Conservation (phyloP, 2,888 invertebrate species). For the Drosophila infuscata region DNA sequence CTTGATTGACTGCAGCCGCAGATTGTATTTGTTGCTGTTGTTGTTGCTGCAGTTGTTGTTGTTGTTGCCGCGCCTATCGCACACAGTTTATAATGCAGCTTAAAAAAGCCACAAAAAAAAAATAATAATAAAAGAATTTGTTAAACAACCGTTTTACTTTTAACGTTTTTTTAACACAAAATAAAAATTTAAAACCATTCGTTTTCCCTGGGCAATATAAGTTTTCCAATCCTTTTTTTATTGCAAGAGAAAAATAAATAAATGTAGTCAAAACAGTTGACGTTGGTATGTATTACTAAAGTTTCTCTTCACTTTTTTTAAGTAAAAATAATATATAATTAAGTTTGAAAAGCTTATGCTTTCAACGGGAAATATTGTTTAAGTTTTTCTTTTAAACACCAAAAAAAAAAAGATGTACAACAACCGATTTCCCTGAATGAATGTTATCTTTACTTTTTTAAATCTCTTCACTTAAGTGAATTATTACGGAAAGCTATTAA, state of each 20-base stretch:
- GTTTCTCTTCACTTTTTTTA: background rate
- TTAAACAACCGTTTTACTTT: constrained; percentile 4
- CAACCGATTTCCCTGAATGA: background rate
- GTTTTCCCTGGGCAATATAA: background rate
- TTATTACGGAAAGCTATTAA: background rate
- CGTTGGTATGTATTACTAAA: background rate
- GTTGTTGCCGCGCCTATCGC: constrained; percentile 43
- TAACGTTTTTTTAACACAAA: background rate
- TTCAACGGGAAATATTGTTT: background rate
- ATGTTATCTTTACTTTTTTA: background rate
- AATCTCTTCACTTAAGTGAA: background rate
- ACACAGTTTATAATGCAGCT: constrained; percentile 48
- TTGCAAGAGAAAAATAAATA: background rate
- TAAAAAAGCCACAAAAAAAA: constrained; percentile 17
- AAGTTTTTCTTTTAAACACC: background rate
- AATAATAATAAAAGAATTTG: constrained; percentile 13
- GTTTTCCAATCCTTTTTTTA: background rate
- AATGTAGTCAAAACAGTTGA: background rate
- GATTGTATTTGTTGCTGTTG: constrained; percentile 7
- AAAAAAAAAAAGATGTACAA: constrained; percentile 10
- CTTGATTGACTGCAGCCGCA: constrained; percentile 72
- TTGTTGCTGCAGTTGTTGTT: background rate
- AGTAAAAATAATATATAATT: background rate
- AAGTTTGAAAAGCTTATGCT: background rate
- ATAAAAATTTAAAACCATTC: background rate